Base-by-base conservation (phyloP, 2,888 invertebrate species). In the Actias luna region DNA sequence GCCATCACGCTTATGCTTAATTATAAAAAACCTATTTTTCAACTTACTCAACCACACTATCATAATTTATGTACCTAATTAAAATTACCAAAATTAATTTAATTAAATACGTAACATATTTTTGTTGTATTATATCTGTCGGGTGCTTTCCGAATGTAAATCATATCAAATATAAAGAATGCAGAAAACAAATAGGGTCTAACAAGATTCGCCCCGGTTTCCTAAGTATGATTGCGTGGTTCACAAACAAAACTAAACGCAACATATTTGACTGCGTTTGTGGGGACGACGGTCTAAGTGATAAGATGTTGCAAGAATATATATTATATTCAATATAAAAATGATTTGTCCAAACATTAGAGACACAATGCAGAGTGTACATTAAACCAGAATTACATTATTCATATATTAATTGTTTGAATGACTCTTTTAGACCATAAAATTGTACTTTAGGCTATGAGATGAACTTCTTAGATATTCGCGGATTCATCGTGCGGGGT, bases 141-240 rank as follows among this genome's bases (percentile, higher is more conserved):
- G 29, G 5, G 59, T 16, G 18, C 39, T 16, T 50, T 29, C 14
- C 12, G 31, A 50, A 35, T 25, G 14, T 50, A 65, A 63, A 69
- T 68, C 67, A 64, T 63, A 63, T 65, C 60, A 65, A 59, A 64
- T 59, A 63, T 65, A 60, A 72, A 70, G 79, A 80, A 85, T 83
- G 81, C 71, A 58, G 64, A 71, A 69, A 70, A 68, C 71, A 84
- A 84, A 87, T 83, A 83, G 63, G 68, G 64, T 61, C 52, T 61
- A 63, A 55, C 35, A 66, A 75, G 74, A 83, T 84, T 82, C 76
- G 78, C 80, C 73, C 67, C 67, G 71, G 72, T 88, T 85, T 83
- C 83, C 82, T 85, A 87, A 88, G 81, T 79, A 77, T 66, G 70
- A 80, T 84, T 82, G 80, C 80, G 81, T 78, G 77, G 79, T 80